A percentile compares a stretch with the other conserved stretches of the same genome.
These are phyloP conservation scores for Himantopus leucocephalus DNA, from an alignment of 2,113 vertebrate genomes.

Conservation along the genomic window DNA sequence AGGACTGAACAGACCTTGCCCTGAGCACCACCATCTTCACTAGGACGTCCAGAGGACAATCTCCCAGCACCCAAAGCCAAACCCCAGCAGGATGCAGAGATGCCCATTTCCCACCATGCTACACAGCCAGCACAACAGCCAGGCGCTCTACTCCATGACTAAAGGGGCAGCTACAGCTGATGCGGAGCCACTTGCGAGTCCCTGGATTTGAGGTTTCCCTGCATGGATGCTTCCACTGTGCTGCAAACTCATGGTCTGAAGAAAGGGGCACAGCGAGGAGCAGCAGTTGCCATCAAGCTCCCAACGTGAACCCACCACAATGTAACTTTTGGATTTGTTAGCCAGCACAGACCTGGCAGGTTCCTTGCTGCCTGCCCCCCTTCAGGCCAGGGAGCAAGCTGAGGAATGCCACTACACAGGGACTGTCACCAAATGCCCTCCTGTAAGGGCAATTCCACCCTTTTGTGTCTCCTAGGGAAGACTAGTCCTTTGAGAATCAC, in stretches of 20 bases:
- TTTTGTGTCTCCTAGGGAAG: background rate
- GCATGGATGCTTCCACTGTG: background rate
- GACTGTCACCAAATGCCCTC: background rate
- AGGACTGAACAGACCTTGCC: background rate
- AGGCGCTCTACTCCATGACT: background rate
- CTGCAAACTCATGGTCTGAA: background rate
- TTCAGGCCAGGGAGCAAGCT: background rate
- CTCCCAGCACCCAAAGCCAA: background rate
- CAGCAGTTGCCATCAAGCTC: background rate
- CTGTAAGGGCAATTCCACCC: background rate
- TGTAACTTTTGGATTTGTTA: background rate
- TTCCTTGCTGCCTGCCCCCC: background rate
- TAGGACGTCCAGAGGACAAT: background rate
- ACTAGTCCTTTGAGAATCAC: background rate
- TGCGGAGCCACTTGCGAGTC: background rate
- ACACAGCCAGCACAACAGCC: background rate
- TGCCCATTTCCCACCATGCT: background rate
- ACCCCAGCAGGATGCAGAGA: background rate
- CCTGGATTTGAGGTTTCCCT: background rate
- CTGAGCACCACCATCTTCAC: background rate
- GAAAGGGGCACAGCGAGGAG: background rate
- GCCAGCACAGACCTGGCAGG: background rate
- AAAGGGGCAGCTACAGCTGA: background rate
- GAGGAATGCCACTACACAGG: background rate
- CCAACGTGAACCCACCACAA: fast-evolving